Evolutionary conservation across 1,140 invertebrate genomes (phyloP), one percentile per base, ranked within the genome.

Genomic region (Zaprionus camerounensis): DNA sequence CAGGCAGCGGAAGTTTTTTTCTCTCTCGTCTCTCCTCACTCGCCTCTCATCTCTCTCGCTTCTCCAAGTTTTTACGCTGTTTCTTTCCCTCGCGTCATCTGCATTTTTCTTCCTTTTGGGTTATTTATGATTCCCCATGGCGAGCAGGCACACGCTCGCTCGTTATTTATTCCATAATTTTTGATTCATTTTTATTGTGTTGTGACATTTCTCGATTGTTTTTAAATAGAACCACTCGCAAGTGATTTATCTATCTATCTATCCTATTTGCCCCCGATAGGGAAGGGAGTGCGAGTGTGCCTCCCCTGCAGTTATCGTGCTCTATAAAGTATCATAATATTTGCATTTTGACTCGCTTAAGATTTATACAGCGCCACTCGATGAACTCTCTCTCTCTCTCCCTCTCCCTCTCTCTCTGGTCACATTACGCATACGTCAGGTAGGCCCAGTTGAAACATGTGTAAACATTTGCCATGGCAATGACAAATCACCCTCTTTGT

Each of bases 131-230:
- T 75, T 70, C 55, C 20, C 63, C 62, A 64, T 81, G 17, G 36
- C 31, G 66, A 59, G 44, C 56, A 31, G 53, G 22, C 53, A 44
- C 66, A 53, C 66, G 70, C 58, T 51, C 82, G 71, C 57, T 66
- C 74, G 84, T 87, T 87, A 87, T 87, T 87, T 88, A 88, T 88
- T 88, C 88, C 59, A 88, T 87, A 84, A 90, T 90, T 90, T 90
- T 90, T 88, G 85, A 88, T 88, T 88, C 84, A 88, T 90, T 88
- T 88, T 88, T 84, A 90, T 88, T 83, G 80, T 75, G 85, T 88
- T 90, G 84, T 87, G 85, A 84, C 81, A 88, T 75, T 84, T 69
- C 84, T 83, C 78, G 85, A 81, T 67, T 66, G 41, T 73, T 71
- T 79, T 69, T 62, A 87, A 83, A 82, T 83, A 78, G 68, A 82